phyloP scores from a whole-genome alignment of 2,113 vertebrate genomes.

The Anoplopoma fimbria region DNA sequence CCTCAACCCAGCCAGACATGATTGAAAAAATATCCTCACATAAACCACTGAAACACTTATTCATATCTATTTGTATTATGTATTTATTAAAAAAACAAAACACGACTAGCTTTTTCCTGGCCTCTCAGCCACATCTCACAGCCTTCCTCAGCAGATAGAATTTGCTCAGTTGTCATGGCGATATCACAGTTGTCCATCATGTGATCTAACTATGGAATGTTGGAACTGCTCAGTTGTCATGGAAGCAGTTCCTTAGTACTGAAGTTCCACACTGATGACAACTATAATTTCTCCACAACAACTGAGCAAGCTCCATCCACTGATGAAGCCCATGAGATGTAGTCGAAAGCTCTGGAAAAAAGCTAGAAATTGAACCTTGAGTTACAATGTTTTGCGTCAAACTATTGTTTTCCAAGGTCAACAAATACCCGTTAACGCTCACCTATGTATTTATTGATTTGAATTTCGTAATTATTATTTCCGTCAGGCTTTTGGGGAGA shows the following conservation, averaged over 20 bases:
- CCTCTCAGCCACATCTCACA: background rate
- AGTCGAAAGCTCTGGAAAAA: background rate
- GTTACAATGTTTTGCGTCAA: background rate
- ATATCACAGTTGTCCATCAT: background rate
- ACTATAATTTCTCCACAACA: background rate
- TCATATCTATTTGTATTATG: background rate
- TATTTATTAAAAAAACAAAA: background rate
- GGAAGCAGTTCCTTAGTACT: background rate
- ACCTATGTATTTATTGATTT: background rate
- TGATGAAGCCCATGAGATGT: background rate
- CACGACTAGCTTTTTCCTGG: background rate
- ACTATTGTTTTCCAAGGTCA: background rate
- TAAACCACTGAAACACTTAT: background rate
- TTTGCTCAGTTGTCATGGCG: slow-evolving; percentile 28
- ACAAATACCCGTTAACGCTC: background rate
- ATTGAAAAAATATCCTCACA: background rate
- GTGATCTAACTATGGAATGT: background rate
- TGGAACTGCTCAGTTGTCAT: slow-evolving; percentile 23
- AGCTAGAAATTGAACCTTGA: background rate
- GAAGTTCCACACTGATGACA: background rate
- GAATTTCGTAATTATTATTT: background rate
- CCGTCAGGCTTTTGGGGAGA: background rate
- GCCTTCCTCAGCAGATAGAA: background rate
- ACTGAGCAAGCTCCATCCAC: background rate
- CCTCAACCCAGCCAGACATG: background rate